These are phyloP conservation scores for Cactoblastis cactorum DNA, from an alignment of 2,888 invertebrate species.

Conservation along the genomic window DNA sequence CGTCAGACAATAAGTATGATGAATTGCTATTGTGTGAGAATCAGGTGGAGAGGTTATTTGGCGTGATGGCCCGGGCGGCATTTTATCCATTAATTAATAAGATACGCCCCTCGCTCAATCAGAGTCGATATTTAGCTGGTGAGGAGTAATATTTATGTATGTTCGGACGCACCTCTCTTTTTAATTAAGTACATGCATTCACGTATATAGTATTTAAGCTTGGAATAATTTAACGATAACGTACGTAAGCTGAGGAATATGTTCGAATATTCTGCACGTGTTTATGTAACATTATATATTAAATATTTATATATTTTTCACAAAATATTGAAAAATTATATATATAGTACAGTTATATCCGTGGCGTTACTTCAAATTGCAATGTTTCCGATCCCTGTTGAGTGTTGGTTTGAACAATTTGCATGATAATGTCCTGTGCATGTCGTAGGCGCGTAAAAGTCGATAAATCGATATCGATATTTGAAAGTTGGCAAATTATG, in stretches of 20 bases:
- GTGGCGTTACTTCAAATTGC: conserved; percentile 22
- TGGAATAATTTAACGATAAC: conserved; percentile 55
- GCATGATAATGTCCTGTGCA: conserved; percentile 20
- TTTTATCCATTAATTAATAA: conserved; percentile 73
- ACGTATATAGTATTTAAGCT: conserved; percentile 46
- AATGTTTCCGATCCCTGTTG: conserved; percentile 24
- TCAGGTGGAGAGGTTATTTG: conserved; percentile 54
- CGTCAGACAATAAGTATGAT: conserved; percentile 74
- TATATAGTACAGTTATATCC: conserved; percentile 19
- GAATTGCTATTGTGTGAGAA: conserved; percentile 72
- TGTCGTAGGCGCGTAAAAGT: conserved; percentile 2
- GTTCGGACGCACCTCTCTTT: conserved; percentile 59
- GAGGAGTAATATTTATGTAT: conserved; percentile 65
- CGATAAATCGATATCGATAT: conserved; percentile 16
- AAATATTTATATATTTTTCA: conserved; percentile 18
- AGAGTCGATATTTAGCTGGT: conserved; percentile 59
- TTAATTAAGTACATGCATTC: conserved; percentile 67
- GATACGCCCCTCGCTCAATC: conserved; percentile 70
- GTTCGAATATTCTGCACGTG: conserved; percentile 16
- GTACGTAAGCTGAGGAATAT: conserved; percentile 37
- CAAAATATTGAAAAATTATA: conserved; percentile 6
- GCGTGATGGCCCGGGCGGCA: conserved; percentile 60
- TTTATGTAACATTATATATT: conserved; percentile 14
- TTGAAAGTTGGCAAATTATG: not conserved
- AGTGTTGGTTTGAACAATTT: conserved; percentile 22